Evolutionary conservation across 2,888 invertebrate species (phyloP).

Genomic region (Brachylomia viminalis): DNA sequence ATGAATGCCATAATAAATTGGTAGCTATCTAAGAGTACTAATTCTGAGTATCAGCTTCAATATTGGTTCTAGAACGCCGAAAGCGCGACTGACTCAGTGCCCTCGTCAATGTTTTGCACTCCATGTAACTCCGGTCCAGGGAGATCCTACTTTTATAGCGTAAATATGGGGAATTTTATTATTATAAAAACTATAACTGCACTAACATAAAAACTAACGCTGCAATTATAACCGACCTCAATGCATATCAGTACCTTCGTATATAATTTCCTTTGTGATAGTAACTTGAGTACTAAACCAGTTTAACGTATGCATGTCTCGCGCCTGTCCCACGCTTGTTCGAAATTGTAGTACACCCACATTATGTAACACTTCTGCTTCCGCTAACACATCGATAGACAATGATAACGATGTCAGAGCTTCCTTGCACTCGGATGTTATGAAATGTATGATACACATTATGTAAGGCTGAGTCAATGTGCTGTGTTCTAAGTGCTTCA

Average conservation of each 20-base stretch:
- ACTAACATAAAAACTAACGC: constrained; percentile 56
- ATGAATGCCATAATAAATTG: constrained; percentile 23
- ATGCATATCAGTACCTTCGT: constrained; percentile 28
- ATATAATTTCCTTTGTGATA: constrained; percentile 36
- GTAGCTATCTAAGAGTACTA: constrained; percentile 61
- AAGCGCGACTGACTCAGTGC: constrained; percentile 82
- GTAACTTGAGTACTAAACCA: constrained; percentile 51
- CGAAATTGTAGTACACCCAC: constrained; percentile 39
- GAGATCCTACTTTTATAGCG: constrained; percentile 88
- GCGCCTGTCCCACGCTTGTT: constrained; percentile 57
- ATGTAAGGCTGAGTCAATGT: constrained; percentile 43
- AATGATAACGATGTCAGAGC: constrained; percentile 57
- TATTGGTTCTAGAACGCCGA: constrained; percentile 84
- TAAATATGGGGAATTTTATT: constrained; percentile 84
- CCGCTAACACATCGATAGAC: constrained; percentile 57
- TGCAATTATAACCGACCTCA: constrained; percentile 51
- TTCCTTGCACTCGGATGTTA: constrained; percentile 55
- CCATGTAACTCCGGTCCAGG: constrained; percentile 83
- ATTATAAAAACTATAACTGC: constrained; percentile 45
- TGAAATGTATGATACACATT: constrained; percentile 43
- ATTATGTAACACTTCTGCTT: constrained; percentile 56
- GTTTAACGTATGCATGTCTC: constrained; percentile 48
- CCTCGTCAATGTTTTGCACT: constrained; percentile 87
- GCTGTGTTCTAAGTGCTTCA: constrained; percentile 52
- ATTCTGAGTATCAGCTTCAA: constrained; percentile 71